Evolutionary conservation across 1,140 invertebrate species (phyloP), one percentile per base, ranked within the genome.

Genomic region (Papilio xuthus): DNA sequence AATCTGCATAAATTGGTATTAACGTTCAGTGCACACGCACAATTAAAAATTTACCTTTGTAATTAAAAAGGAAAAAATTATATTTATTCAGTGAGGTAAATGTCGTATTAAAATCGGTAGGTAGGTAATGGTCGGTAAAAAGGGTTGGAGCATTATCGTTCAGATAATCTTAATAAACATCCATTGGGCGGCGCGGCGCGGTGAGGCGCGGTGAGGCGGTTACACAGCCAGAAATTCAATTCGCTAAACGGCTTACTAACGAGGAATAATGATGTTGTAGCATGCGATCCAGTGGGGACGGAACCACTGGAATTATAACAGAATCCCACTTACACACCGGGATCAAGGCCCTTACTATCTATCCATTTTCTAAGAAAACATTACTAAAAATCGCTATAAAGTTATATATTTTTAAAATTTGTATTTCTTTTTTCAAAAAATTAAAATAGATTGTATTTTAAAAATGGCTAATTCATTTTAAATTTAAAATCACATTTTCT

Each of bases 221-320:
- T 84, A 84, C 74, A 81, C 63, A 83, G 84, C 80, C 79, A 78
- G 83, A 86, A 86, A 84, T 86, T 86, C 82, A 86, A 86, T 86
- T 82, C 80, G 80, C 76, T 82, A 85, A 86, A 84, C 80, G 80
- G 78, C 76, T 82, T 81, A 80, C 81, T 80, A 81, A 76, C 78
- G 76, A 79, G 81, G 78, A 84, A 78, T 86, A 83, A 86, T 85
- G 81, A 83, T 82, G 72, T 79, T 73, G 76, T 75, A 76, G 79
- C 85, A 86, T 86, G 85, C 85, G 80, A 86, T 79, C 72, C 32
- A 81, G 69, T 77, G 23, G 67, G 78, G 69, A 71, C 73, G 76
- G 70, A 77, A 83, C 78, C 37, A 42, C 53, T 28, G 63, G 23
- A 42, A 26, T 72, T 63, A 23, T 42, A 73, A 78, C 37, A 76